Evolutionary conservation across 2,113 vertebrate species (phyloP), one percentile per base, ranked within the genome.

Genomic region (Mirza zaza): DNA sequence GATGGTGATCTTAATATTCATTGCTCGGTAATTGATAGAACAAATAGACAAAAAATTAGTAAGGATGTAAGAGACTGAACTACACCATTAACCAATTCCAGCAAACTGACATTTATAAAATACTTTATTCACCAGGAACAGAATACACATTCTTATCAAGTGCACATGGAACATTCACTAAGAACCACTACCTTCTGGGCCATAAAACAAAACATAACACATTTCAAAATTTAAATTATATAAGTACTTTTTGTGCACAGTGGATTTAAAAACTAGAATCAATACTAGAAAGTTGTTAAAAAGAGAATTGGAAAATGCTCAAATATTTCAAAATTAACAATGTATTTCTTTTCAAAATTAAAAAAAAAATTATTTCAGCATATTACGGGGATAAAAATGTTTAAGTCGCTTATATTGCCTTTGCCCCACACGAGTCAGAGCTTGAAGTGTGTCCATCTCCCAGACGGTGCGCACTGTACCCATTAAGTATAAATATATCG

Each of bases 251-350:
- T 57, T 67, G 27, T 42, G 7, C 32, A 65, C 21, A 59, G 39
- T 71, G 20, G 6, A 42, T 90, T 87, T 91, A 71, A 81, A 71
- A 81, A 81, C 32, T 79, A 71, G 70, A 87, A 80, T 87, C 23
- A 65, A 32, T 61, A 55, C 4, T 10, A 83, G 61, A 95, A 57
- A 59, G 6, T 27, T 68, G 68, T 34, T 77, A 17, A 61, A 81
- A 52, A 87, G 34, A 61, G 5, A 55, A 50, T 20, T 91, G 5
- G 63, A 50, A 94, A 94, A 68, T 79, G 75, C 15, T 96, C 63
- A 96, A 81, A 63, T 84, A 67, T 70, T 91, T 88, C 52, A 80
- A 88, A 91, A 65, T 84, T 76, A 88, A 57, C 32, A 50, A 34
- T 23, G 32, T 27, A 57, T 20, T 65, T 76, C 39, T 34, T 20